Evolutionary conservation across 2,113 vertebrate genomes (phyloP).

Genomic region (Sterrhoptilus dennistouni): DNA sequence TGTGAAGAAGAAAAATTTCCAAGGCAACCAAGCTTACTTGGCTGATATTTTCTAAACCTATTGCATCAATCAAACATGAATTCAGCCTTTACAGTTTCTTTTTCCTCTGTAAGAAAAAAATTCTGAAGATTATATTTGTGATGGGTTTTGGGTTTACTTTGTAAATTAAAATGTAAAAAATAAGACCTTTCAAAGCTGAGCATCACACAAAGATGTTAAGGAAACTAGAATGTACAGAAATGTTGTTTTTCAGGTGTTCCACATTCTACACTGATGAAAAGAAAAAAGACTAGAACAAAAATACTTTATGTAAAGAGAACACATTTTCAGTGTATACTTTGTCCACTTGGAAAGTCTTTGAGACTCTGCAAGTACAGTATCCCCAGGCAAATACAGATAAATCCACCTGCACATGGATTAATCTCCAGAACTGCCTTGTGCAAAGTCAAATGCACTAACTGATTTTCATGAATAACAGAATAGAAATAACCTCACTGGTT

Average conservation of each 20-base stretch:
- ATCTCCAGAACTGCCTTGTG: neutral
- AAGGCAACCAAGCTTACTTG: neutral
- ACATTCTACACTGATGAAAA: neutral
- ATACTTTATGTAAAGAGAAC: neutral
- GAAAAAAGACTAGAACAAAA: neutral
- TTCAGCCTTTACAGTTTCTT: neutral
- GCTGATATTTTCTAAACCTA: neutral
- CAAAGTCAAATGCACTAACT: neutral
- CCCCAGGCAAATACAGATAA: neutral
- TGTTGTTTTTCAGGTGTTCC: neutral
- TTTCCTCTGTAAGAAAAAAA: neutral
- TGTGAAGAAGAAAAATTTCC: neutral
- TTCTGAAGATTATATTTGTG: neutral
- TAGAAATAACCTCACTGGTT: neutral
- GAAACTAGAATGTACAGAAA: neutral
- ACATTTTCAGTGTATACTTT: neutral
- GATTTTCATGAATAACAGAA: neutral
- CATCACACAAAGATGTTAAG: neutral
- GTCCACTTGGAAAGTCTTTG: neutral
- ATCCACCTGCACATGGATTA: neutral
- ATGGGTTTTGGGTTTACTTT: accelerated
- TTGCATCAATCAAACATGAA: neutral
- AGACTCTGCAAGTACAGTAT: neutral
- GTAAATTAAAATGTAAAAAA: neutral
- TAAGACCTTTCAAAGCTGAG: neutral